Evolutionary conservation across 2,888 invertebrate genomes (phyloP), one percentile per base, ranked within the genome.

Genomic region (Buathra laborator): DNA sequence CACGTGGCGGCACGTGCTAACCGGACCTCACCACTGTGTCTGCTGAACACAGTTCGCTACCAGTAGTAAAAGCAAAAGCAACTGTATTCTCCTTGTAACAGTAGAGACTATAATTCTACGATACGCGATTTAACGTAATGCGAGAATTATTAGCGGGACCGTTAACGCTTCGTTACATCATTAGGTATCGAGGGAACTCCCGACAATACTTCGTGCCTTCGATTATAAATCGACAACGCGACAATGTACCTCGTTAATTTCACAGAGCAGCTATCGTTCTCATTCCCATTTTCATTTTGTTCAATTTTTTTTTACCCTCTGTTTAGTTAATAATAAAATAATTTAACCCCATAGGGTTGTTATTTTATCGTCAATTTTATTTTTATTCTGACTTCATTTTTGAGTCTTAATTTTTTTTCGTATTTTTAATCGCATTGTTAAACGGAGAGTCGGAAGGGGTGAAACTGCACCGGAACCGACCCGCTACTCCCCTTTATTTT

Each of bases 1-100:
- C 88, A 86, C 87, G 86, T 88, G 87, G 56, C 86, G 81, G 66
- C 87, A 81, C 87, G 87, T 87, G 87, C 76, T 66, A 48, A 29
- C 51, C 68, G 74, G 66, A 81, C 68, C 51, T 46, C 79, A 53
- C 10, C 77, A 46, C 56, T 53, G 67, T n/a, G 37, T 37, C 37
- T 37, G 37, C 81, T 48, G 51, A 64, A 44, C 56, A 48, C 32
- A 29, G 32, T n/a, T 48, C 32, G 14, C 24, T 29, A 19, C 19
- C 46, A 37, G 51, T 12, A 59, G 51, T 29, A 43, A 14, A 16
- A 76, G 66, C 14, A 76, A 81, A 77, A 84, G 80, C 67, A 76
- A 84, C 80, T 72, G 66, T 84, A 76, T 84, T 66, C 76, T 59
- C 32, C 62, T 37, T 12, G 29, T 75, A 43, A 67, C 32, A 62